Evolutionary conservation across 2,888 invertebrate species (phyloP), one percentile per base, ranked within the genome.

Genomic region (Noctua fimbriata): DNA sequence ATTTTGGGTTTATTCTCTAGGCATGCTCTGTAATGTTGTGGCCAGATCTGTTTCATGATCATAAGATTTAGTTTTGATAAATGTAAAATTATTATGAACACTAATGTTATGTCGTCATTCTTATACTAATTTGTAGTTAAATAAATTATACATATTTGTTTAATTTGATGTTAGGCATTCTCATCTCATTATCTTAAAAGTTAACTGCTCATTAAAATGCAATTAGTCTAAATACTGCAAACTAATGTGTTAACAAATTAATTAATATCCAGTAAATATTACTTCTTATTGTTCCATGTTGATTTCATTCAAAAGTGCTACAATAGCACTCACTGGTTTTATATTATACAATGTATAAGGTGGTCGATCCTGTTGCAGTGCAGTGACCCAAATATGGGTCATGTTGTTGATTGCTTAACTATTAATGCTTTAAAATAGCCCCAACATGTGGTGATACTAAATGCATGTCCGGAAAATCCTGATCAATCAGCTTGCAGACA

Each of bases 151-250:
- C 36, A 32, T 32, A 12, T 6, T 24, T n/a, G 18, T 55, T 24
- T n/a, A 1, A 63, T 63, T 32, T 63, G 9, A 18, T 47, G 9
- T 2, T 63, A 32, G n/a, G 2, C 16, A 41, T 52, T 18, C 9
- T 63, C 9, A 32, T 55, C 32, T 79, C 28, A 49, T 28, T 18
- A 41, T 14, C 24, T 58, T 47, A n/a, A 10, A 36, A 71, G 49
- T 32, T 67, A 71, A 52, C 16, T 60, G 52, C 52, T 44, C n/a
- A 80, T 80, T 73, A 73, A 44, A 80, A 69, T 18, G 21, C 18
- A 67, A 73, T 80, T 41, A 67, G 5, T 41, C 28, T 80, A 69
- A 73, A 49, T 55, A 81, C 9, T 0, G 5, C 28, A 69, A 28
- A 41, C 18, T 36, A 32, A 73, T 79, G 14, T 80, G 28, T 73